Base-by-base conservation (phyloP, 2,113 vertebrate species). In the Apodemus sylvaticus region DNA sequence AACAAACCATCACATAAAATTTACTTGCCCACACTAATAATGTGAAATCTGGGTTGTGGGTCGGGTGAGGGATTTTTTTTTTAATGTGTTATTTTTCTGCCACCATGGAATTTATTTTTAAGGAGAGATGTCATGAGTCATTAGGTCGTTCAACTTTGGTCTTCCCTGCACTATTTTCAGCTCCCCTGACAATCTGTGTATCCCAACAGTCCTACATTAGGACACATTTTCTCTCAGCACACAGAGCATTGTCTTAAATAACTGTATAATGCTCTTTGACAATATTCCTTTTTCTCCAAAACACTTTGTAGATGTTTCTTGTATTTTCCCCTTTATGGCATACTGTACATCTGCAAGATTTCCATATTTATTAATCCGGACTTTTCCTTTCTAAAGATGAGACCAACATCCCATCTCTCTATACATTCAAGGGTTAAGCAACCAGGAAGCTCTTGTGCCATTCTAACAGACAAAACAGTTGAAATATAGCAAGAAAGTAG, bases 1-100 rank as follows among this genome's bases (percentile, higher is more conserved):
- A 98, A 99, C 98, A 98, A 99, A 98, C 98, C 99, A 99, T 99
- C 99, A 99, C 99, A 99, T 99, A 99, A 99, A 99, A 99, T 99
- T 98, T 98, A 97, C 97, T 99, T 99, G 98, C 99, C 99, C 97
- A 29, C 98, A 97, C 98, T 98, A 98, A 98, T 98, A 96, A 97
- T 95, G 97, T 94, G 87, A 97, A 97, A 97, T 91, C 87, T 39
- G 53, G 70, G 76, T 68, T 97, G 91, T 74, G 96, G 85, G 95
- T 96, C 71, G 45, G 81, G 91, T 91, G 86, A 98, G 96, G 13
- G 70, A 88, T 96, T 97, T 95, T 66, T 66, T 64, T 64, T 66
- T 34, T 29, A 98, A 98, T 95, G 95, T 98, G 96, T 96, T 90
- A 76, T 94, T 98, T 92, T 64, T 97, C 97, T 94, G 96, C 74